Base-by-base conservation (phyloP, 2,113 vertebrate genomes). In the Pseudopipra pipra region DNA sequence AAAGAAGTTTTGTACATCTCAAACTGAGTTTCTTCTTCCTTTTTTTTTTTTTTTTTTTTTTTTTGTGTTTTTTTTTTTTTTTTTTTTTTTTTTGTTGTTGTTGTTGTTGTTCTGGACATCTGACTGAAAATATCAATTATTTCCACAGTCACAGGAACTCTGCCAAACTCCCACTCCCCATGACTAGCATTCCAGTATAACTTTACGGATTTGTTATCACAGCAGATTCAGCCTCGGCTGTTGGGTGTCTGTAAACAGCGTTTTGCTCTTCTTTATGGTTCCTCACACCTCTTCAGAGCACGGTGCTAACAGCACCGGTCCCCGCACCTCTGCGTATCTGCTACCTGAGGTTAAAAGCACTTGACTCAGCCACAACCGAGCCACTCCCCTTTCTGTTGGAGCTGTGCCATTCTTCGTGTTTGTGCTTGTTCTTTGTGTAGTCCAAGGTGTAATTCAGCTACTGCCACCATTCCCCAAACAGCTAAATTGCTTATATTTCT, bases 91-190 rank as follows among this genome's bases (percentile, higher is more conserved):
- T 52, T 46, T 59, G 37, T 37, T 37, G 37, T 37, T 37, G 37
- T 37, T 37, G 37, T 14, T 14, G 22, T 22, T 6, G 8, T 85
- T 90, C 90, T 84, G 83, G 67, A 30, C 55, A 77, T 72, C n/a
- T 83, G 67, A 88, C 46, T 75, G 84, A 91, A 96, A 86, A 81
- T 90, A 84, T 85, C 73, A 72, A 31, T 78, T 85, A 75, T 92
- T 91, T 90, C 65, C 73, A 85, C 7, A 12, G 47, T 59, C 72
- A 25, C 65, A 39, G 83, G 79, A 61, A 31, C 7, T 73, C 75
- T 84, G 85, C 90, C 88, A 92, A 61, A 44, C 15, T 91, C 43
- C 51, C 11, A 31, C 56, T 95, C 78, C 54, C 73, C 73, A 49
- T 27, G 58, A 49, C 77, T 73, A 58, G 77, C 0, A 0, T 17